A percentile compares a stretch with the other conserved stretches of the same genome.
phyloP scores from a whole-genome alignment of 1,140 invertebrate species.

The Zaprionus davidi region DNA sequence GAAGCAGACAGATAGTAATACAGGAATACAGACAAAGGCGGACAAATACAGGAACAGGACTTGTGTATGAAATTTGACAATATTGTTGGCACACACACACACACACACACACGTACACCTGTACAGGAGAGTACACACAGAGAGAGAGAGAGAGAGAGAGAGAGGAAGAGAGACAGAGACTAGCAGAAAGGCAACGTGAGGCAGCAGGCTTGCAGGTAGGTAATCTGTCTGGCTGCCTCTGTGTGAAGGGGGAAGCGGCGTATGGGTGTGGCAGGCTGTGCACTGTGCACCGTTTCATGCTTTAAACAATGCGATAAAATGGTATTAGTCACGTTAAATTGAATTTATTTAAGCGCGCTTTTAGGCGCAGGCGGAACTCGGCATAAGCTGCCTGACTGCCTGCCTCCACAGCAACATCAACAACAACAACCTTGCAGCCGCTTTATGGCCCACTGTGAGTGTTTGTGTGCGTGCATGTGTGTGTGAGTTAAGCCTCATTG shows the following conservation, averaged over 20 bases:
- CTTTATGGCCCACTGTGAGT: conserved; percentile 32
- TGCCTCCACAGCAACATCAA: not conserved
- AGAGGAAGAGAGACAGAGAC: conserved; percentile 7
- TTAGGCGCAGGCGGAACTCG: conserved; percentile 68
- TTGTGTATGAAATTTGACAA: conserved; percentile 76
- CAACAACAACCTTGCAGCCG: conserved; percentile 29
- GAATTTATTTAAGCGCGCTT: conserved; percentile 82
- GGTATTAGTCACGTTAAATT: conserved; percentile 83
- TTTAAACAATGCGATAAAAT: conserved; percentile 83
- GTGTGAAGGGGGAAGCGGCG: too few relatives aligned
- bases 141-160: conserved; percentile 10
- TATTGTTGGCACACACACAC: conserved; percentile 66
- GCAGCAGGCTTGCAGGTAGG: conserved; percentile 33
- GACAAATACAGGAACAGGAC: conserved; percentile 33
- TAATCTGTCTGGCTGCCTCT: conserved; percentile 25
- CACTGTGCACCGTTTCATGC: conserved; percentile 69
- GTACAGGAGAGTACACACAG: conserved; percentile 39
- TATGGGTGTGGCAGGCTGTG: conserved; percentile 25
- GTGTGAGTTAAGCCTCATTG: conserved; percentile 74
- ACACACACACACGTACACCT: conserved; percentile 52
- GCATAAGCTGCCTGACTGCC: conserved; percentile 34
- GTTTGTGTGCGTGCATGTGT: conserved; percentile 36
- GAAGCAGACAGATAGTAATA: conserved; percentile 36
- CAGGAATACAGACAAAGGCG: conserved; percentile 40
- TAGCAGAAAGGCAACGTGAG: too few relatives aligned